Conservation (phyloP, 2,888 invertebrate species). For the Phasia obesa region DNA sequence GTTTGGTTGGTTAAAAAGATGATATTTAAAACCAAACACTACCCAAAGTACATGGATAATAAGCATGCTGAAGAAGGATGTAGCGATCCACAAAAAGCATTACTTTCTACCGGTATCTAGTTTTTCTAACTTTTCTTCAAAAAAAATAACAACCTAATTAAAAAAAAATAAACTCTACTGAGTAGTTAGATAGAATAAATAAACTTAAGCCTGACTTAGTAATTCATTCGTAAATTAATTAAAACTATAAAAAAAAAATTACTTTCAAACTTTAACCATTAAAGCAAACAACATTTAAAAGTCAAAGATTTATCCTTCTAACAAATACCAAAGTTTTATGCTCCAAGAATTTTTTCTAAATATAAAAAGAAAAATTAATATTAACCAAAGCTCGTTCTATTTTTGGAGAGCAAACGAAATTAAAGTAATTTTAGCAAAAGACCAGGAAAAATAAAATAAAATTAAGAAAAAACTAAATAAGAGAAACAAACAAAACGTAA, state of each 20-base stretch:
- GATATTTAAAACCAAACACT: too few species aligned
- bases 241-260: not conserved
- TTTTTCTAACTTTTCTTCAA: too few species aligned
- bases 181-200: too few species aligned
- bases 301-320: slow-evolving; percentile 35
- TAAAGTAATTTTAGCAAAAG: slow-evolving; percentile 45
- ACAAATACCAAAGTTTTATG: not conserved
- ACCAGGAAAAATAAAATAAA: slow-evolving; percentile 25
- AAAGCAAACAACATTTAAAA: slow-evolving; percentile 39
- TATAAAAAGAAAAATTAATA: not conserved
- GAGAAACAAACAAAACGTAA: slow-evolving; percentile 23
- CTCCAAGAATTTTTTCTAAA: slow-evolving; percentile 3
- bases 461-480: not conserved
- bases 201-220: too few species aligned
- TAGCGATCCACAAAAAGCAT: too few species aligned
- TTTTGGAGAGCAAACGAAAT: slow-evolving; percentile 13
- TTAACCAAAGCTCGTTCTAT: slow-evolving; percentile 15
- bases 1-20: too few species aligned
- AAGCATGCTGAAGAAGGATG: too few species aligned
- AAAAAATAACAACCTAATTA: too few species aligned
- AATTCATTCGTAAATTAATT: too few species aligned
- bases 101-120: too few species aligned
- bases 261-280: not conserved
- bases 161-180: too few species aligned
- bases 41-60: too few species aligned